A percentile compares a stretch with the other conserved stretches of the same genome.
Conservation (phyloP, 2,113 vertebrate genomes). For the Charina bottae region DNA sequence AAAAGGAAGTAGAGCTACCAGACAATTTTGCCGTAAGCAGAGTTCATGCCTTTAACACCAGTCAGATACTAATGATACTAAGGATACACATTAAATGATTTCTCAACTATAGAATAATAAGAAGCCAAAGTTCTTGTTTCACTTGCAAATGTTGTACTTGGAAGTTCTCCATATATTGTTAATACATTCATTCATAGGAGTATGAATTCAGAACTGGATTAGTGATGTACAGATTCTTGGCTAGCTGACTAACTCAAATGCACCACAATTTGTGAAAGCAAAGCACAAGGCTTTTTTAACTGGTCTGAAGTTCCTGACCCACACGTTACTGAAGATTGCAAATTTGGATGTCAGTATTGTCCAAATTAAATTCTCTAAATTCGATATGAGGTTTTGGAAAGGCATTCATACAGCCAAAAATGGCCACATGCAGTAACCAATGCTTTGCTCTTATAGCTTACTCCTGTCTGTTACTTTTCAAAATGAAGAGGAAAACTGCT, state of each 20-base stretch:
- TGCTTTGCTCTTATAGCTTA: not conserved
- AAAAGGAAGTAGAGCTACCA: not conserved
- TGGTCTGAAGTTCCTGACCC: not conserved
- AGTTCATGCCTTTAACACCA: not conserved
- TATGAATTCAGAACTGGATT: not conserved
- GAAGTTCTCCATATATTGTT: not conserved
- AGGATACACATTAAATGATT: not conserved
- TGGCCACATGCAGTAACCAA: not conserved
- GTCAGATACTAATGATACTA: too few relatives aligned
- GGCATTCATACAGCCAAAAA: too few relatives aligned
- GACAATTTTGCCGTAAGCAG: not conserved
- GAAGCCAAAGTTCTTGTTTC: not conserved
- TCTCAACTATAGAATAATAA: not conserved
- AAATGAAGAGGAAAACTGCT: not conserved
- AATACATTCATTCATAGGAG: not conserved
- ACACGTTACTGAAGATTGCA: not conserved
- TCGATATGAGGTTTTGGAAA: not conserved
- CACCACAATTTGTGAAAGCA: not conserved
- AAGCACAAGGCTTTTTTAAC: not conserved
- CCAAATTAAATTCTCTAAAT: not conserved
- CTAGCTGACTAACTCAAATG: not conserved
- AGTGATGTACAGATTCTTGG: not conserved
- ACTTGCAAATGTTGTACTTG: not conserved
- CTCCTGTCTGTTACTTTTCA: not conserved
- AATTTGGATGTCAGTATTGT: not conserved